Base-by-base conservation (phyloP, 2,797 vertebrate genomes). In the Eidolon dupreanum region DNA sequence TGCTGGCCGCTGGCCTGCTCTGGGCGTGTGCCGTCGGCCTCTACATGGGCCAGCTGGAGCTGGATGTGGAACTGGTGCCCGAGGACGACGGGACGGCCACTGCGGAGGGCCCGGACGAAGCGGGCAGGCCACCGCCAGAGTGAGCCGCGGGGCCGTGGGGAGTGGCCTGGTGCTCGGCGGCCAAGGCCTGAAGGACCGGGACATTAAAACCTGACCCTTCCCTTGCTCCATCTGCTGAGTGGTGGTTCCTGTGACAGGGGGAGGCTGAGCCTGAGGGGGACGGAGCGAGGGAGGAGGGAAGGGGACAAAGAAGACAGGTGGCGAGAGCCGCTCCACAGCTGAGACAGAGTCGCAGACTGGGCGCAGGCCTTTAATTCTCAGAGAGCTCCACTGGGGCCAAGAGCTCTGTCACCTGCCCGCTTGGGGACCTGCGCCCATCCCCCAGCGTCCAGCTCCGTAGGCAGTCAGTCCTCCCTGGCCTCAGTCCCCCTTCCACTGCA, bases 11-110 rank as follows among this genome's bases (percentile, higher is more conserved):
- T 46, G 98, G 98, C 92, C 98, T 99, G 97, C 98, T 99, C 97
- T 99, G 99, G 99, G 99, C 99, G 46, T 99, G 99, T 0, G 99
- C 99, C 0, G 98, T 99, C 38, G 99, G 99, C 3, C 99, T 99
- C 51, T 99, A 99, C 98, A 98, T 99, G 49, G 99, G 99, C 68
- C 99, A 99, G 24, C 98, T 99, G 59, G 99, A 99, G 98, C 97
- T 98, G 94, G 99, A 99, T 94, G 99, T 99, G 97, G 99, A 99
- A 97, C 99, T 99, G 94, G 98, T 99, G 88, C 98, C 98, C 0
- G 99, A 99, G 0, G 99, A 99, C 0, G 98, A 98, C 0, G 98
- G 98, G n/a, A 97, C 98, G 0, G 98, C 99, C 63, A 97, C 98
- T 0, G 96, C 97, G 0, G 98, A 99, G 0, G 97, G 97, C 28